A percentile compares a stretch with the other conserved stretches of the same genome.
Conservation (phyloP, 2,888 invertebrate species). For the Sisyra terminalis region DNA sequence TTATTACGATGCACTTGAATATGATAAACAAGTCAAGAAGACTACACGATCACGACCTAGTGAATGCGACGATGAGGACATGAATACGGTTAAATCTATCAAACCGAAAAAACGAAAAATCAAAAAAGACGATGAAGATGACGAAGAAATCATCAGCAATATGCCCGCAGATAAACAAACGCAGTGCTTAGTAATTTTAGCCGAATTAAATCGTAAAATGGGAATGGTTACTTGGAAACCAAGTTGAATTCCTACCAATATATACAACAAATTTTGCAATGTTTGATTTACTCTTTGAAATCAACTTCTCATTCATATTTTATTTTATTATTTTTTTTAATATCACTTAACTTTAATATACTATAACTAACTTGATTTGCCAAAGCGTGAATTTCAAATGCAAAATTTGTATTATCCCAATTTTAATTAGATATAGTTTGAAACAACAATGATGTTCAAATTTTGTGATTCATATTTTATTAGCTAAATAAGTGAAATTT, state of each 20-base stretch:
- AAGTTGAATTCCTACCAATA: neutral
- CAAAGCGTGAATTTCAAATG: too few relatives aligned
- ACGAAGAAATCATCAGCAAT: conserved; percentile 23
- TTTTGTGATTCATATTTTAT: too few relatives aligned
- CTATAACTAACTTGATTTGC: too few relatives aligned
- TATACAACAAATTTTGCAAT: too few relatives aligned
- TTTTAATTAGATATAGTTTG: too few relatives aligned
- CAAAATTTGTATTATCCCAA: too few relatives aligned
- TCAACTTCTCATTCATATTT: too few relatives aligned
- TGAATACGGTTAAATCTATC: conserved; percentile 22
- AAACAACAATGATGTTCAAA: too few relatives aligned
- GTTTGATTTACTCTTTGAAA: too few relatives aligned
- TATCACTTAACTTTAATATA: too few relatives aligned
- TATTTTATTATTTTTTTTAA: too few relatives aligned
- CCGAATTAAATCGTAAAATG: conserved; percentile 68
- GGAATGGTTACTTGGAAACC: conserved; percentile 56
- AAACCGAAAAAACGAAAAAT: conserved; percentile 23
- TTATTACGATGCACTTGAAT: conserved; percentile 69
- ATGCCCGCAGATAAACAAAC: conserved; percentile 46
- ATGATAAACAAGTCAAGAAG: conserved; percentile 57
- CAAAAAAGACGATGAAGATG: conserved; percentile 27
- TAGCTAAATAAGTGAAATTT: too few relatives aligned
- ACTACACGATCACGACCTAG: conserved; percentile 21
- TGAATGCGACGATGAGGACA: conserved; percentile 34
- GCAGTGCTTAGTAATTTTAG: conserved; percentile 54